These are phyloP conservation scores for Euphydryas editha DNA, from an alignment of 2,888 invertebrate genomes.

Conservation along the genomic window DNA sequence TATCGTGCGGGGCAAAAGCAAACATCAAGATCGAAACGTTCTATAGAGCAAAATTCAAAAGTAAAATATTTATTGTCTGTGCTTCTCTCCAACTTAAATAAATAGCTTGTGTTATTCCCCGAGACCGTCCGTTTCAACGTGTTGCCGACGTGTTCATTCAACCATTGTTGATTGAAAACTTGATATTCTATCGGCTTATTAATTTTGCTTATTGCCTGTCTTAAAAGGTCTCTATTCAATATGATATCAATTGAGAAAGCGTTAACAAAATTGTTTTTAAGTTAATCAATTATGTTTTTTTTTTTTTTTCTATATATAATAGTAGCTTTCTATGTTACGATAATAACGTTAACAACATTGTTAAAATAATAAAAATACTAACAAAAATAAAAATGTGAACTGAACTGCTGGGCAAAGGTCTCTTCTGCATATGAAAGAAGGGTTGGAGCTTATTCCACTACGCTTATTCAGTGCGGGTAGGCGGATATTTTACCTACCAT, in stretches of 20 bases:
- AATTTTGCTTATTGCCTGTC: conserved; percentile 32
- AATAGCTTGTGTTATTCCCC: conserved; percentile 45
- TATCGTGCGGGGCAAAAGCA: conserved; percentile 54
- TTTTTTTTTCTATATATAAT: no score
- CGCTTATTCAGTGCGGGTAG: no score
- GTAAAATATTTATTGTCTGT: conserved; percentile 70
- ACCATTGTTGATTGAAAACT: conserved; percentile 31
- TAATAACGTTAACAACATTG: neutral
- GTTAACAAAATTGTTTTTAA: neutral
- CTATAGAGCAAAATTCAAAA: conserved; percentile 63
- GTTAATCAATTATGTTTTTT: no score
- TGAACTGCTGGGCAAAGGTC: no score
- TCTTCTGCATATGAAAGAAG: no score
- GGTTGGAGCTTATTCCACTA: no score
- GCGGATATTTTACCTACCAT: no score
- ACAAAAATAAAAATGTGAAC: no score
- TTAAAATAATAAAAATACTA: neutral
- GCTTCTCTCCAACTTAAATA: conserved; percentile 55
- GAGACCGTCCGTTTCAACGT: conserved; percentile 26
- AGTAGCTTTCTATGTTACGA: no score
- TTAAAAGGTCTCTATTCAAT: conserved; percentile 25
- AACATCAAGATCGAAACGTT: conserved; percentile 54
- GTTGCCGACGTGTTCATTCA: conserved; percentile 23
- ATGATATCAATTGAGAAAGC: conserved; percentile 29
- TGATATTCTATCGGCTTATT: conserved; percentile 34